A percentile compares a stretch with the other conserved stretches of the same genome.
These are phyloP conservation scores for Orbicella faveolata DNA, from an alignment of 64 coral and sea anemone species.

Conservation along the genomic window DNA sequence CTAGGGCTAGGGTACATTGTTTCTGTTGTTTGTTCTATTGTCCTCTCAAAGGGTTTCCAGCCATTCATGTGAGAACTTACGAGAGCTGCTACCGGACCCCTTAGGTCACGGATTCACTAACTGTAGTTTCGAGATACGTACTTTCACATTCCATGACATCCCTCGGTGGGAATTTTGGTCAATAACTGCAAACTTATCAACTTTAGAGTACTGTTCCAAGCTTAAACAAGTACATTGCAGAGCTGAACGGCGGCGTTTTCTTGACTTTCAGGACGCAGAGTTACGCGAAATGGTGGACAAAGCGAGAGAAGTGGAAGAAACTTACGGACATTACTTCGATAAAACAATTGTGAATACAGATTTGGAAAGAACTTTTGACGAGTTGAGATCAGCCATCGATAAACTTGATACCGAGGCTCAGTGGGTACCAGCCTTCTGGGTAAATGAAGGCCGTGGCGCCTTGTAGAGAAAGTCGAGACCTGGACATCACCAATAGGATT, in stretches of 20 bases:
- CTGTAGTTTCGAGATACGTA: too few relatives aligned
- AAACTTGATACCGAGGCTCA: conserved; percentile 79
- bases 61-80: too few relatives aligned
- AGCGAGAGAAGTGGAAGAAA: conserved; percentile 87
- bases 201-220: too few relatives aligned
- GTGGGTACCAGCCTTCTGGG: conserved; percentile 93
- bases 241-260: neutral
- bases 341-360: conserved; percentile 93
- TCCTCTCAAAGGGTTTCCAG: too few relatives aligned
- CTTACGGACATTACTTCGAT: conserved; percentile 95
- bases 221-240: neutral
- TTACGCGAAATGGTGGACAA: conserved; percentile 81
- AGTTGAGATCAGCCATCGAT: conserved; percentile 78
- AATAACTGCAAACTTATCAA: too few relatives aligned
- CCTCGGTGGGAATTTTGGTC: too few relatives aligned
- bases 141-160: too few relatives aligned
- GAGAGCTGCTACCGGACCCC: too few relatives aligned
- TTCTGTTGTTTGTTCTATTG: too few relatives aligned
- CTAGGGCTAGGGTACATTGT: too few relatives aligned
- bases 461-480: neutral
- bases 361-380: conserved; percentile 94
- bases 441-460: conserved; percentile 18
- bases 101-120: too few relatives aligned
- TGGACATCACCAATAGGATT: neutral
- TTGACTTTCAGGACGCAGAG: conserved; percentile 61